A percentile compares a stretch with the other conserved stretches of the same genome.
Evolutionary conservation across 2,888 invertebrate species (phyloP).

Genomic region (Toxonevra muliebris): DNA sequence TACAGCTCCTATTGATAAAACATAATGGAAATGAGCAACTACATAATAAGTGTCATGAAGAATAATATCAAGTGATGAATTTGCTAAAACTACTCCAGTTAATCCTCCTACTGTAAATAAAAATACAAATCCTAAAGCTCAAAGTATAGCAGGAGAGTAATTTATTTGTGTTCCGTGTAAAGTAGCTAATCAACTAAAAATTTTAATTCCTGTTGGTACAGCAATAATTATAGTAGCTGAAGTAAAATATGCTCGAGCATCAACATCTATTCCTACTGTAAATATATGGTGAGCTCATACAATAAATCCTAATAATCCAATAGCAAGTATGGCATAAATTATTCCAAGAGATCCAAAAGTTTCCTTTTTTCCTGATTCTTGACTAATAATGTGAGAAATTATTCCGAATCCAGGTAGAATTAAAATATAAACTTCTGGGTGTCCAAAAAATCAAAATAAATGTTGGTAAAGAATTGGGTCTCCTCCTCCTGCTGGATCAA

Average conservation of each 20-base stretch:
- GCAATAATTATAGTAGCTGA: slow-evolving; percentile 89
- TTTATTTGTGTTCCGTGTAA: slow-evolving; percentile 72
- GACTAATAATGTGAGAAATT: slow-evolving; percentile 80
- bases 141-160: slow-evolving; percentile 71
- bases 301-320: slow-evolving; percentile 84
- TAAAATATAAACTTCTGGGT: slow-evolving; percentile 88
- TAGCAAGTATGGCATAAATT: slow-evolving; percentile 72
- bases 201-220: slow-evolving; percentile 84
- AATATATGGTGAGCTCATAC: slow-evolving; percentile 89
- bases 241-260: slow-evolving; percentile 85
- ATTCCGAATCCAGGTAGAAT: slow-evolving; percentile 85
- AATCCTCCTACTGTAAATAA: slow-evolving; percentile 80
- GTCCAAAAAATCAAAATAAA: slow-evolving; percentile 89
- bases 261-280: slow-evolving; percentile 84
- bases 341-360: slow-evolving; percentile 77
- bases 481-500: slow-evolving; percentile 82
- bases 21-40: slow-evolving; percentile 85
- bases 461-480: slow-evolving; percentile 85
- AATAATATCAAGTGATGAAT: slow-evolving; percentile 74
- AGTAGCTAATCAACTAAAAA: slow-evolving; percentile 81
- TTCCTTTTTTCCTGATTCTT: slow-evolving; percentile 79
- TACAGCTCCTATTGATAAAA: slow-evolving; percentile 80
- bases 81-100: slow-evolving; percentile 72
- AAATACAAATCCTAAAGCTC: slow-evolving; percentile 80
- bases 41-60: slow-evolving; percentile 87